Percentiles rank a stretch among this genome's conserved stretches.
phyloP scores from a whole-genome alignment of 37 sponge, comb jelly and placozoan species.

The Aplysina aerophoba region DNA sequence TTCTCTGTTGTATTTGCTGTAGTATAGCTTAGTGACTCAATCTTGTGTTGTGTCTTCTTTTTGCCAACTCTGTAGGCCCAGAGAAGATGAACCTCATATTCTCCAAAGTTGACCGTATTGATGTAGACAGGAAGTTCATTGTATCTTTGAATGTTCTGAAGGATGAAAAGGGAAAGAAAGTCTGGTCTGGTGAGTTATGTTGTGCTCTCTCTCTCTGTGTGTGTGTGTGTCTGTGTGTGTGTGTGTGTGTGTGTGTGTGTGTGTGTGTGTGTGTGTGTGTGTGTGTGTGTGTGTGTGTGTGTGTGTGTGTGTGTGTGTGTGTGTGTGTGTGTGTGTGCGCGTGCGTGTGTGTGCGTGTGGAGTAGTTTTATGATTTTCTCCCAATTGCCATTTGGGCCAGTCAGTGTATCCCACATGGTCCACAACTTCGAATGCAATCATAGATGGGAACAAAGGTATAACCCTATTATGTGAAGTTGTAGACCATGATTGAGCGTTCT shows the following conservation, averaged over 20 bases:
- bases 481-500: no score
- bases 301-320: neutral
- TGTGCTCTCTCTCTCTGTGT: neutral
- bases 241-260: neutral
- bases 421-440: no score
- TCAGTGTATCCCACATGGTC: no score
- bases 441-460: no score
- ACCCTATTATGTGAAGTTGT: no score
- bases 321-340: neutral
- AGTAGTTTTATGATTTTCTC: no score
- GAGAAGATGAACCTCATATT: conserved; percentile 25
- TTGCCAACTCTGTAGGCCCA: neutral
- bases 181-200: conserved; percentile 21
- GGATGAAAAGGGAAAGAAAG: conserved; percentile 2
- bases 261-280: neutral
- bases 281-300: neutral
- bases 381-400: no score
- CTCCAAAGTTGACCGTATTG: conserved; percentile 28
- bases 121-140: conserved; percentile 8
- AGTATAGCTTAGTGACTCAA: neutral
- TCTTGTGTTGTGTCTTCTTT: neutral
- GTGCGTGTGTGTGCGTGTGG: neutral
- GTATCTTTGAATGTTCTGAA: neutral
- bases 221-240: neutral
- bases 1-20: no score